Evolutionary conservation across 2,797 vertebrate genomes (phyloP).

Genomic region (Lerista edwardsae): DNA sequence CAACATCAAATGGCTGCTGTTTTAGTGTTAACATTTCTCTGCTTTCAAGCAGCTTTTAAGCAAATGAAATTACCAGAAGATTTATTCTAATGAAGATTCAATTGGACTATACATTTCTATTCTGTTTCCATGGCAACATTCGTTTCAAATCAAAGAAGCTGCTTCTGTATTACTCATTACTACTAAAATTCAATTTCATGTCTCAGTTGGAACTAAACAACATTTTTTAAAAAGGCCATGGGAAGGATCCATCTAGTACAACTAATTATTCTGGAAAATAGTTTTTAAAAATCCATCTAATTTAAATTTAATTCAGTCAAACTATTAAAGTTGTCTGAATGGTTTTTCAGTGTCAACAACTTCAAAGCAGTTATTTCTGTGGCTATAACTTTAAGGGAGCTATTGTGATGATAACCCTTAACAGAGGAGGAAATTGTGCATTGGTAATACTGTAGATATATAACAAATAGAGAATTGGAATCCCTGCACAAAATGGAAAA

Average conservation of each 20-base stretch:
- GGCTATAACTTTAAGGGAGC: conserved; percentile 54
- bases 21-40: conserved; percentile 44
- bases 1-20: conserved; percentile 50
- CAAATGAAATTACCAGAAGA: conserved; percentile 74
- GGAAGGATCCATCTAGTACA: conserved; percentile 70
- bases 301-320: conserved; percentile 70
- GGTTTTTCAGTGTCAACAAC: conserved; percentile 54
- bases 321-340: conserved; percentile 63
- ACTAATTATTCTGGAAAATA: conserved; percentile 78
- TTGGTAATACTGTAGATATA: neutral
- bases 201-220: conserved; percentile 77
- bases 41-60: conserved; percentile 69
- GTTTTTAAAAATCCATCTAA: conserved; percentile 70
- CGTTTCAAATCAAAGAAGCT: conserved; percentile 72
- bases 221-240: conserved; percentile 70
- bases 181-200: conserved; percentile 79
- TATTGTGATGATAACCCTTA: neutral
- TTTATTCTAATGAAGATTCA: conserved; percentile 78
- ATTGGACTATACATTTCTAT: conserved; percentile 72
- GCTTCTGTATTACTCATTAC: conserved; percentile 78
- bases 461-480: neutral
- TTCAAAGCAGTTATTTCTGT: conserved; percentile 53
- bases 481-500: conserved; percentile 8
- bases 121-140: conserved; percentile 79
- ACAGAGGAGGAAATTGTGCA: neutral